Percentiles rank a stretch among this genome's conserved stretches.
Conservation (phyloP, 2,888 invertebrate genomes). For the Napeogenes inachia region DNA sequence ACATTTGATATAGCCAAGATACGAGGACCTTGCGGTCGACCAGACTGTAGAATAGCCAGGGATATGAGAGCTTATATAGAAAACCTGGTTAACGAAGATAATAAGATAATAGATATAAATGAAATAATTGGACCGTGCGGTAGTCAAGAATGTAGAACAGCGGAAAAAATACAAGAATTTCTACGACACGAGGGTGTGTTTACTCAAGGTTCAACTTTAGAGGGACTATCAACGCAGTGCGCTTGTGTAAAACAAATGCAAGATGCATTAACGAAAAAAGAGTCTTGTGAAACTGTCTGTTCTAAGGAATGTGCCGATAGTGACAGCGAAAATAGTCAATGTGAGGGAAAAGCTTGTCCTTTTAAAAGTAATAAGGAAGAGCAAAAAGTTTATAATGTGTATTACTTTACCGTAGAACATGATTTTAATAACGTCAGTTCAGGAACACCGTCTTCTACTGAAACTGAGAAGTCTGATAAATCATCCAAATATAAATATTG, state of each 20-base stretch:
- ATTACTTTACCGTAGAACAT: conserved; percentile 64
- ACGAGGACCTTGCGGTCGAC: conserved; percentile 65
- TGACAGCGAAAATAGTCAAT: conserved; percentile 42
- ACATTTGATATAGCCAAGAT: conserved; percentile 64
- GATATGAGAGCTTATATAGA: conserved; percentile 62
- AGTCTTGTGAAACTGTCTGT: conserved; percentile 48
- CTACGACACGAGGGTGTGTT: conserved; percentile 60
- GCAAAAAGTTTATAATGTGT: conserved; percentile 52
- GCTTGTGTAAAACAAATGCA: conserved; percentile 61
- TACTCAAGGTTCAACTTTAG: conserved; percentile 39
- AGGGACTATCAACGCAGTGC: conserved; percentile 66
- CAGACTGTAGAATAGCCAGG: conserved; percentile 67
- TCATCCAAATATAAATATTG: conserved; percentile 49
- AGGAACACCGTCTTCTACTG: conserved; percentile 32
- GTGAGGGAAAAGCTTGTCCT: conserved; percentile 53
- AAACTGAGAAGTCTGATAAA: conserved; percentile 24
- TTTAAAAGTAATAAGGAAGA: conserved; percentile 35
- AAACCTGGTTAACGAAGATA: conserved; percentile 62
- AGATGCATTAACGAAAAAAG: conserved; percentile 43
- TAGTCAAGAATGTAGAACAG: conserved; percentile 60
- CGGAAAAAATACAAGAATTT: conserved; percentile 60
- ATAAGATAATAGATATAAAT: conserved; percentile 51
- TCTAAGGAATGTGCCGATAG: conserved; percentile 51
- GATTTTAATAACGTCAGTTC: conserved; percentile 42
- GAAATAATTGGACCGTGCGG: conserved; percentile 67